Base-by-base conservation (phyloP, 1,140 invertebrate species). In the Bombus vancouverensis region DNA sequence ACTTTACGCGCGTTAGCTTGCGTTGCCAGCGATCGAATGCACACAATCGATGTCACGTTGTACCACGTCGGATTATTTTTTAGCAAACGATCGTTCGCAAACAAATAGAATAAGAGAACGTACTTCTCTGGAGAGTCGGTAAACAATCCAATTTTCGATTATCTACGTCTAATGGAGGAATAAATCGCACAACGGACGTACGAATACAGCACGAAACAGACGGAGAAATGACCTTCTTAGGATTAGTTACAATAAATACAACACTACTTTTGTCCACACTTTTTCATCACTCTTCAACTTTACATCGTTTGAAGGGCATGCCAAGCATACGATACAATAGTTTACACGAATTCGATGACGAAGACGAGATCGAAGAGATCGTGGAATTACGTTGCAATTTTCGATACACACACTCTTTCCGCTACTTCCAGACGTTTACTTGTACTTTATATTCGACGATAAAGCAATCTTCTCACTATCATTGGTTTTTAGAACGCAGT, bases 211-310 rank as follows among this genome's bases (percentile, higher is more conserved):
- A 32, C 66, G 66, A 22, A 53, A 57, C 13, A 32, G 6, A 39
- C 25, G 25, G 8, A 32, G 13, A 22, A 22, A 28, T 13, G 25
- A 80, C 37, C 68, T 15, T 42, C 42, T n/a, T n/a, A 6, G 70
- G 71, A 57, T 82, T 32, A 65, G 39, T 82, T 25, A 53, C 47
- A 82, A 82, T 74, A 82, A 82, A 82, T 62, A 65, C 32, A 76
- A 83, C 39, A n/a, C 8, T 8, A 12, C 44, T 47, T 57, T 42
- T 75, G 1, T 66, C 18, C 39, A 62, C 34, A 47, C 34, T 47
- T 47, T 76, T 53, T 22, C 42, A 53, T 66, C 59, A 18, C 3
- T 76, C 44, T 68, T 83, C 25, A n/a, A 66, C 3, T 53, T 83
- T 75, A 81, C 79, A 74, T 47, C n/a, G 25, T 44, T 42, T n/a